phyloP scores from a whole-genome alignment of 2,113 vertebrate genomes.

The Perccottus glenii region DNA sequence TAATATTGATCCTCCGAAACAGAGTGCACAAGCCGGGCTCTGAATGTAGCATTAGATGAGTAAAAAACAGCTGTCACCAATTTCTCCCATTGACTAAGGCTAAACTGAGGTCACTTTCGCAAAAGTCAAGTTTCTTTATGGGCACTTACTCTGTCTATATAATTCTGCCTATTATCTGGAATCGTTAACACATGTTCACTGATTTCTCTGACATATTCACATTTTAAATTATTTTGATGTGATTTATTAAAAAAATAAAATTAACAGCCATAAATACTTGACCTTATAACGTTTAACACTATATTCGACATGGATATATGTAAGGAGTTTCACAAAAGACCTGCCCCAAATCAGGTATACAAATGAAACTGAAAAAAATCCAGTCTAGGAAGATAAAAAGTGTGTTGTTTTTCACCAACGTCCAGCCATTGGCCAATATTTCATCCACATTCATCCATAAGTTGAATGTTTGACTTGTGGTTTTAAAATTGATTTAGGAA shows the following conservation, averaged over 20 bases:
- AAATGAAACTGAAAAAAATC: too few relatives aligned
- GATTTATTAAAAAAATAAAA: background rate
- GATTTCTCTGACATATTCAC: background rate
- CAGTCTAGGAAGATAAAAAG: too few relatives aligned
- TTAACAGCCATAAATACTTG: constrained; percentile 5
- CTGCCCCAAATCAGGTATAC: background rate
- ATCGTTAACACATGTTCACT: constrained; percentile 44
- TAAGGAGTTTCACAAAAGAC: background rate
- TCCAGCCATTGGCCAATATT: too few relatives aligned
- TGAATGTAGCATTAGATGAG: constrained; percentile 47
- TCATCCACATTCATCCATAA: too few relatives aligned
- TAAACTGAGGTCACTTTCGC: constrained; percentile 61
- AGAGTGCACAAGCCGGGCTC: constrained; percentile 28
- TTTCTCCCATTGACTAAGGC: constrained; percentile 56
- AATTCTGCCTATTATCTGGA: constrained; percentile 28
- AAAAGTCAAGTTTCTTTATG: constrained; percentile 57
- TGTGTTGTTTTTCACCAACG: too few relatives aligned
- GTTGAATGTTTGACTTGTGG: too few relatives aligned
- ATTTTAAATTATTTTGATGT: background rate
- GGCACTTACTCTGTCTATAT: constrained; percentile 47
- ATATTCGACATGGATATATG: background rate
- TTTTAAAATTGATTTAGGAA: too few relatives aligned
- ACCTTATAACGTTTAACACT: background rate
- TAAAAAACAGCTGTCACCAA: constrained; percentile 60
- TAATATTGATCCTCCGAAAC: constrained; percentile 44